These are phyloP conservation scores for Hipparchia sbordonii DNA, from an alignment of 2,888 invertebrate species.

Conservation along the genomic window DNA sequence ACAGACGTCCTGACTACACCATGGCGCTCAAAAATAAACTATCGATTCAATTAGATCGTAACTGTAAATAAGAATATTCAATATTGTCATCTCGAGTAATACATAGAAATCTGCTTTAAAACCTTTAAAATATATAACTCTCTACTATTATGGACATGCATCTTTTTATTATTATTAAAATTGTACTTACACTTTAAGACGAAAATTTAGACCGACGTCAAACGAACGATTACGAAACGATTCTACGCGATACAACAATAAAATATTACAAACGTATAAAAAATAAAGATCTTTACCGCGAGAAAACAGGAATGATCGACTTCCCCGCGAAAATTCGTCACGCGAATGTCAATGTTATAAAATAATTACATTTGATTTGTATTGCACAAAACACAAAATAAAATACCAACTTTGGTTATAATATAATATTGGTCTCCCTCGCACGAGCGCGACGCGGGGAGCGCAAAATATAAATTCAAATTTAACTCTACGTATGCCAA, in stretches of 20 bases:
- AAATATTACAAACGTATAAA: conserved; percentile 73
- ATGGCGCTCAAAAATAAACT: conserved; percentile 54
- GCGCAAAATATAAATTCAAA: conserved; percentile 36
- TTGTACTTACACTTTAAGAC: conserved; percentile 76
- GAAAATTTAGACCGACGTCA: conserved; percentile 73
- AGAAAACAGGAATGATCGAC: conserved; percentile 72
- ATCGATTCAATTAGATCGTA: conserved; percentile 54
- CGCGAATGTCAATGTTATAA: conserved; percentile 42
- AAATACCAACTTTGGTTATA: conserved; percentile 62
- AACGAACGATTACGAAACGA: conserved; percentile 56
- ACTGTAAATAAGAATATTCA: conserved; percentile 79
- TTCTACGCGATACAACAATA: conserved; percentile 52
- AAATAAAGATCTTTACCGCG: conserved; percentile 80
- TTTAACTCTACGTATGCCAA: conserved; percentile 38
- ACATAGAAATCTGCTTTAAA: conserved; percentile 78
- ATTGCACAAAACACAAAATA: conserved; percentile 44
- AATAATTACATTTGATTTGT: conserved; percentile 26
- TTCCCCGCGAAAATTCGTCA: conserved; percentile 53
- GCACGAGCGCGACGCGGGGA: conserved; percentile 15
- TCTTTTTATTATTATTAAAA: conserved; percentile 60
- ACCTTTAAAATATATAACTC: conserved; percentile 71
- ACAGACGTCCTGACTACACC: conserved; percentile 24
- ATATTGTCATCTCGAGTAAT: conserved; percentile 77
- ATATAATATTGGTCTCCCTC: conserved; percentile 46
- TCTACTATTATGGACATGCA: conserved; percentile 76